phyloP scores from a whole-genome alignment of 2,113 vertebrate genomes.

The Nipponia nippon region DNA sequence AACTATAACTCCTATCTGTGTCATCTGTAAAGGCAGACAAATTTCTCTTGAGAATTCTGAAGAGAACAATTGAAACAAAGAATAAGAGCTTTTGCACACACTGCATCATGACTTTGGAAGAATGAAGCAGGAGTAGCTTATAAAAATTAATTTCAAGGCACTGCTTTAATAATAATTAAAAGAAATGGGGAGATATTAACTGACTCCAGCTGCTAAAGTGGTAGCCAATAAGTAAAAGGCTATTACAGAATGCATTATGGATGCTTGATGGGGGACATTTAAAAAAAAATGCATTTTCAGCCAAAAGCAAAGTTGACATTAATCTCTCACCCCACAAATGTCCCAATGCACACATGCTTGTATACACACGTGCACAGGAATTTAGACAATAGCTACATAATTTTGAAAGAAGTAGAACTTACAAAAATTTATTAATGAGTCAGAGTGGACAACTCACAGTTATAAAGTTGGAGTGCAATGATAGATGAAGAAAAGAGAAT shows the following conservation, averaged over 20 bases:
- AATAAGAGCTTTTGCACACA: background rate
- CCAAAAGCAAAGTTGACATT: background rate
- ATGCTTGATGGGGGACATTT: background rate
- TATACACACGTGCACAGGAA: background rate
- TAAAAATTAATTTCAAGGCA: background rate
- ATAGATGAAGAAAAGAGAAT: background rate
- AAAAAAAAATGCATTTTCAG: background rate
- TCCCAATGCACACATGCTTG: background rate
- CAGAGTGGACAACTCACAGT: background rate
- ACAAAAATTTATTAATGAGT: background rate
- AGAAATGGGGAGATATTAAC: background rate
- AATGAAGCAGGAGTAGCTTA: background rate
- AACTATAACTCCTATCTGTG: background rate
- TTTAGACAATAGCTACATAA: background rate
- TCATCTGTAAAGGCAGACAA: background rate
- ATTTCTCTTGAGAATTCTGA: background rate
- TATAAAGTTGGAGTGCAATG: background rate
- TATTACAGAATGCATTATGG: background rate
- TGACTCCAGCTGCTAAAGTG: background rate
- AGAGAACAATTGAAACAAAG: background rate
- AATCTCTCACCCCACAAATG: background rate
- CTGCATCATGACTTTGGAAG: background rate
- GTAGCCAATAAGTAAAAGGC: background rate
- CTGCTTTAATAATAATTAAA: background rate
- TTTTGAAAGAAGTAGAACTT: background rate